Evolutionary conservation across 2,888 invertebrate genomes (phyloP), one percentile per base, ranked within the genome.

Genomic region (Plagiodera versicolora): DNA sequence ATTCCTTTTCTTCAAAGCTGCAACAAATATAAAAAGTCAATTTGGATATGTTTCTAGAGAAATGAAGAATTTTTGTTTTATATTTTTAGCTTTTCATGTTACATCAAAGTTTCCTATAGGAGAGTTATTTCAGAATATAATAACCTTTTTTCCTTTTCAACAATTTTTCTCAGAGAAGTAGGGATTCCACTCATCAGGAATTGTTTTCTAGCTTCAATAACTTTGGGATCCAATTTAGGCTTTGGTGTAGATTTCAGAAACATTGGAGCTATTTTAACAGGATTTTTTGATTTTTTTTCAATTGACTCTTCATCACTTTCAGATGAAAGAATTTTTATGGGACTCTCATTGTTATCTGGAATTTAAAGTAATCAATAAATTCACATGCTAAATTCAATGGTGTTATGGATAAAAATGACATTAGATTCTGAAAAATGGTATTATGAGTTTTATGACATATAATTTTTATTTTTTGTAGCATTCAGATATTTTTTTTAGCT

Each of bases 181-280:
- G 89, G 88, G 5, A 89, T 83, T n/a, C 89, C 89, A 63, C 91
- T 89, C 68, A 86, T 84, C 35, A 92, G 80, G 79, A 92, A 91
- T 62, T 85, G 84, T 64, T 85, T 85, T 69, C 87, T 86, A 4
- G 91, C 90, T 75, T 86, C 85, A 47, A 86, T 60, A 45, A 82
- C 79, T 55, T 80, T 83, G 14, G 84, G 82, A 80, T 88, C 87
- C 14, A 83, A 73, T 74, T 83, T 84, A 6, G 82, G 83, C 77
- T 87, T 88, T 10, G 83, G 77, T 44, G 78, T 65, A 5, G 71
- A 39, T 64, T 74, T 85, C 0, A 83, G 74, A 78, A 92, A 92
- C 48, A 92, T 81, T n/a, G 92, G 90, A 1, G 91, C 91, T 45
- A 89, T 73, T 78, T 88, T 89, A 45, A 77, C 71, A 6, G 60